Percentiles rank a stretch among this genome's conserved stretches.
Evolutionary conservation across 2,888 invertebrate species (phyloP).

Genomic region (Omphaloscelis lunosa): DNA sequence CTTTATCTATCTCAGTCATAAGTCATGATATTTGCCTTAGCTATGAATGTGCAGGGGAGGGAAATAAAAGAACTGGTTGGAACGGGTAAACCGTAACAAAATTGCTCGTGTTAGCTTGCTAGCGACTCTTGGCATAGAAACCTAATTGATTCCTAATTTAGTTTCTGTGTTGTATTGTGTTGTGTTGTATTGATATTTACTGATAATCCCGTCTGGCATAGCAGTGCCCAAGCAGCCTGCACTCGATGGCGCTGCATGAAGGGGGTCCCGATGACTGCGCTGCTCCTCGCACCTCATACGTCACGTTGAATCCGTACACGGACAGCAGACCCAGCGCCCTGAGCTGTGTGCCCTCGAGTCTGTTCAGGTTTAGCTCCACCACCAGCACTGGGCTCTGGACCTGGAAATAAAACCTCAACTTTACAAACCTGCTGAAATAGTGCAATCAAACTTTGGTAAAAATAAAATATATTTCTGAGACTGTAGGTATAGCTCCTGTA

Average conservation of each 20-base stretch:
- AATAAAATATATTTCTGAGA: too few species aligned
- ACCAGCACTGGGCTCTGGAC: constrained; percentile 94
- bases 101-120: neutral
- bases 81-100: too few species aligned
- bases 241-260: constrained; percentile 95
- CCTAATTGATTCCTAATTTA: neutral
- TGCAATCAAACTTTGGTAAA: neutral
- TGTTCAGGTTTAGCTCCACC: constrained; percentile 93
- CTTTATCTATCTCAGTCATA: too few species aligned
- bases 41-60: too few species aligned
- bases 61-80: too few species aligned
- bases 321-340: constrained; percentile 95
- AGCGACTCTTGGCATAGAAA: neutral
- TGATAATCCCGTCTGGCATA: constrained; percentile 93
- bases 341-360: constrained; percentile 95
- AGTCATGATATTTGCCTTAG: too few species aligned
- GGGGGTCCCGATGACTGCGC: constrained; percentile 87
- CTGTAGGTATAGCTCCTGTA: too few species aligned
- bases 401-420: constrained; percentile 71
- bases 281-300: constrained; percentile 93
- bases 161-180: neutral
- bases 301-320: constrained; percentile 97
- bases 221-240: constrained; percentile 96
- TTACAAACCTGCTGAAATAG: neutral
- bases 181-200: constrained; percentile 87